These are phyloP conservation scores for Elanus axillaris DNA, from an alignment of 2,113 vertebrate genomes.

Conservation along the genomic window DNA sequence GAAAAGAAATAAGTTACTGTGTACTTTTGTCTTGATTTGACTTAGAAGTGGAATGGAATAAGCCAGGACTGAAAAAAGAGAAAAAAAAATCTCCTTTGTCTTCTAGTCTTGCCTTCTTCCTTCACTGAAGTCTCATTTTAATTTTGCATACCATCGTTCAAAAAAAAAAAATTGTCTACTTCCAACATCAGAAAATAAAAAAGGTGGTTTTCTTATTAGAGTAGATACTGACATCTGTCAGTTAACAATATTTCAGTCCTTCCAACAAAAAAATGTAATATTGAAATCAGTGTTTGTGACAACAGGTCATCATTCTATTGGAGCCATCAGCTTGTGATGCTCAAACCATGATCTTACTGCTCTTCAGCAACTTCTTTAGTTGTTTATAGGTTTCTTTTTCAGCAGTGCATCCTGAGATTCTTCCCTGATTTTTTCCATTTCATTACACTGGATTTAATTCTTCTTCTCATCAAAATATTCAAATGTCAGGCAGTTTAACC, in stretches of 20 bases:
- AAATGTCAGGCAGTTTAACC: neutral
- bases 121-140: neutral
- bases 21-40: neutral
- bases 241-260: neutral
- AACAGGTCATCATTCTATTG: neutral
- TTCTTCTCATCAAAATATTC: neutral
- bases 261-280: neutral
- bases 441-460: neutral
- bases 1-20: neutral
- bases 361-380: neutral
- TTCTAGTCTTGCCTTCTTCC: neutral
- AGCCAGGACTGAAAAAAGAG: neutral
- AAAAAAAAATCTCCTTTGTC: neutral
- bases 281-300: rapidly evolving
- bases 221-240: neutral
- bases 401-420: neutral
- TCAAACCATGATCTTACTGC: rapidly evolving
- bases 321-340: neutral
- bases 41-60: neutral
- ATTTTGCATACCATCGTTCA: neutral
- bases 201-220: neutral
- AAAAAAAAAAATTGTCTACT: neutral
- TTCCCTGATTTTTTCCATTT: neutral
- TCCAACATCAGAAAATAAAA: neutral
- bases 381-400: neutral